Conservation (phyloP, 2,113 vertebrate species). For the Proteles cristata region DNA sequence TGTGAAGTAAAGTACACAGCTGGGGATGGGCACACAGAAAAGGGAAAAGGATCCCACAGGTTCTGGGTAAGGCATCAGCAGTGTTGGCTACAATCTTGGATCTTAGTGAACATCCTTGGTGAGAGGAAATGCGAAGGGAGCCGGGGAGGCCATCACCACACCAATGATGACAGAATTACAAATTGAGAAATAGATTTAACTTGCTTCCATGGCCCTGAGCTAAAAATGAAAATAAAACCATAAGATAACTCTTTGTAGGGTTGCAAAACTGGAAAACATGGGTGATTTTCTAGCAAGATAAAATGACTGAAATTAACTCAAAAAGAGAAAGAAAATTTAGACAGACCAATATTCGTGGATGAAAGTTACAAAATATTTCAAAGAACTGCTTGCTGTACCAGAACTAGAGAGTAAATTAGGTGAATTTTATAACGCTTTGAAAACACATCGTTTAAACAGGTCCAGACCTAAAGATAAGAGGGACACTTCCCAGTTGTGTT, state of each 20-base stretch:
- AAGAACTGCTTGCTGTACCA: neutral
- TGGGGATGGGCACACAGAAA: neutral
- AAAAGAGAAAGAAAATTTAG: conserved; percentile 29
- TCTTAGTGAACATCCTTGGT: neutral
- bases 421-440: neutral
- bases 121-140: neutral
- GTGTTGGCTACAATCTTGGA: neutral
- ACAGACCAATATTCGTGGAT: neutral
- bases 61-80: neutral
- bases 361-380: conserved; percentile 17
- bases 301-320: conserved; percentile 1
- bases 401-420: neutral
- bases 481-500: neutral
- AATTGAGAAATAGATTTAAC: neutral
- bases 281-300: conserved; percentile 13
- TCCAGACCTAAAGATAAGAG: neutral
- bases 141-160: too few species aligned
- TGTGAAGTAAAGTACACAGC: neutral
- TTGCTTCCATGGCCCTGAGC: neutral
- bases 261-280: neutral
- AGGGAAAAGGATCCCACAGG: neutral
- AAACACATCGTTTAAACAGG: neutral
- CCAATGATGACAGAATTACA: neutral
- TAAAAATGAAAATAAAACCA: neutral
- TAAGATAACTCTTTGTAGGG: neutral